These are phyloP conservation scores for Apeltes quadracus DNA, from an alignment of 2,113 vertebrate genomes.

Conservation along the genomic window DNA sequence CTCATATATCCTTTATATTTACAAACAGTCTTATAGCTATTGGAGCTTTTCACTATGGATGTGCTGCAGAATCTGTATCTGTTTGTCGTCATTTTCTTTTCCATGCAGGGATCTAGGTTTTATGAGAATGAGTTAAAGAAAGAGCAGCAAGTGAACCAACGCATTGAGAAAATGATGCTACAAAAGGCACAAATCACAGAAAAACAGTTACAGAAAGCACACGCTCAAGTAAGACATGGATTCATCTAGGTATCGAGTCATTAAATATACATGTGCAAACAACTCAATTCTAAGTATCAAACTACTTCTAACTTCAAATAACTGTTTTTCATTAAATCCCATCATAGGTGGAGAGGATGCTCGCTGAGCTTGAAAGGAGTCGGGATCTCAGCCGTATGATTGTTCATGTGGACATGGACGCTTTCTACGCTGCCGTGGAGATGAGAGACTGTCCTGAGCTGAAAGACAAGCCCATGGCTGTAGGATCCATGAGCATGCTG, in stretches of 20 bases:
- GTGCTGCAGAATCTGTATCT: constrained; percentile 20
- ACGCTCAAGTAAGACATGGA: constrained; percentile 81
- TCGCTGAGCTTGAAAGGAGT: constrained; percentile 82
- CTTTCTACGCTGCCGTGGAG: constrained; percentile 98
- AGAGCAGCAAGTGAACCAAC: constrained; percentile 93
- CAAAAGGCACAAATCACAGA: constrained; percentile 86
- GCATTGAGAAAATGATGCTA: constrained; percentile 93
- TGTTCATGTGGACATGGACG: constrained; percentile 97
- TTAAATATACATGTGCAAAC: neutral
- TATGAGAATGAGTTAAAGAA: constrained; percentile 95
- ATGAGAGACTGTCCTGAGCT: constrained; percentile 93
- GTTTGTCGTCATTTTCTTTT: constrained; percentile 21
- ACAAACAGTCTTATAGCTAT: constrained; percentile 7
- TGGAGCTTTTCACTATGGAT: constrained; percentile 13
- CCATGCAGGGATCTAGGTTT: constrained; percentile 91
- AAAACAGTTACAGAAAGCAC: constrained; percentile 88
- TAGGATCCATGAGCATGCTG: constrained; percentile 96
- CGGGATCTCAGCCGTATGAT: constrained; percentile 88
- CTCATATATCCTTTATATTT: neutral
- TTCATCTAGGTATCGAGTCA: neutral
- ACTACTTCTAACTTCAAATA: neutral
- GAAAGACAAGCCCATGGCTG: constrained; percentile 92
- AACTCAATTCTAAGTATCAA: neutral
- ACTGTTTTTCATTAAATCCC: neutral
- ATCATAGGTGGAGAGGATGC: constrained; percentile 85